phyloP scores from a whole-genome alignment of 2,113 vertebrate species.

The Centropus bengalensis region DNA sequence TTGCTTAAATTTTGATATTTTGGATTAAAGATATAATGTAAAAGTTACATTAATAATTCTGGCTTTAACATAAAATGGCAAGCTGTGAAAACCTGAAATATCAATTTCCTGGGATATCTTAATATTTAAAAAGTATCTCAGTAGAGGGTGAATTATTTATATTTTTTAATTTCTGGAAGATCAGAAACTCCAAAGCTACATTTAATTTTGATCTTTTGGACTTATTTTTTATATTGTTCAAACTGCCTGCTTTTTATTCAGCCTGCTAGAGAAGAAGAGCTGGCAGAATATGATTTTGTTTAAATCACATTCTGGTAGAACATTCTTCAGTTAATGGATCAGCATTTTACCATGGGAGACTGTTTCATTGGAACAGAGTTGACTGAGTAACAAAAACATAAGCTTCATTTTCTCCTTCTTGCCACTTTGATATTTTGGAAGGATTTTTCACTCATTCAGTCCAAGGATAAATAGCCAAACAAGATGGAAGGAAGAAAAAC shows the following conservation, averaged over 20 bases:
- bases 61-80: background rate
- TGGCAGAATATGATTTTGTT: conserved; percentile 18
- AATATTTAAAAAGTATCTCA: background rate
- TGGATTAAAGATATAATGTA: background rate
- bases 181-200: background rate
- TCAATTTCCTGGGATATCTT: background rate
- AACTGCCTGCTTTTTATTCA: background rate
- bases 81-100: background rate
- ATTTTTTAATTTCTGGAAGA: conserved; percentile 26
- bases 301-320: background rate
- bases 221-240: background rate
- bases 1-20: background rate
- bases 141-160: background rate
- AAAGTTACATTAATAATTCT: background rate
- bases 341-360: background rate
- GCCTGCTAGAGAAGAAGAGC: background rate
- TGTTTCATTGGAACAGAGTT: background rate
- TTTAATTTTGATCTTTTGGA: background rate
- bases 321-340: conserved; percentile 3
- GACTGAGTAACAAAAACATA: background rate
- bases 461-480: background rate
- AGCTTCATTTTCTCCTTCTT: background rate
- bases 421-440: background rate
- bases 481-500: background rate
- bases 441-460: background rate